Conservation (phyloP, 2,113 vertebrate genomes). For the Aythya baeri region DNA sequence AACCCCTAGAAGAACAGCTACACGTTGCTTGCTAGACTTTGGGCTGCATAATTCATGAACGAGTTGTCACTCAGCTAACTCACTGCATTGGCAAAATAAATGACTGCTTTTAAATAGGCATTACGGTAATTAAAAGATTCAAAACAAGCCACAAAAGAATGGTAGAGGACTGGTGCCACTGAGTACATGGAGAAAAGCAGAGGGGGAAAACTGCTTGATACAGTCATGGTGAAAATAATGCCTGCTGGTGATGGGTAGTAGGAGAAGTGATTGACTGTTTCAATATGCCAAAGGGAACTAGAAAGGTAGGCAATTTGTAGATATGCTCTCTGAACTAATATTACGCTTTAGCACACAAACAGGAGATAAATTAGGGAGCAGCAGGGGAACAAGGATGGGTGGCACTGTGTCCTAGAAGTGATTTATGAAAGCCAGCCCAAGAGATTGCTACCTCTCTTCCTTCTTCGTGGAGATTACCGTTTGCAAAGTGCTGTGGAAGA, state of each 20-base stretch:
- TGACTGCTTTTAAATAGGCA: background rate
- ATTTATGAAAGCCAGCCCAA: background rate
- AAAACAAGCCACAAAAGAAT: background rate
- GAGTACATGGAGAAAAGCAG: background rate
- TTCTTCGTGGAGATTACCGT: background rate
- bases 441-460: background rate
- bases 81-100: background rate
- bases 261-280: background rate
- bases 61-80: background rate
- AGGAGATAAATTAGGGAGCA: conserved; percentile 9
- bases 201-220: background rate
- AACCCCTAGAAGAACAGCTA: background rate
- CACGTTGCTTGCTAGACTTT: fast-evolving
- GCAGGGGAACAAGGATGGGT: background rate
- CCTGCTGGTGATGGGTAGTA: background rate
- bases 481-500: background rate
- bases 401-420: background rate
- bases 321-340: background rate
- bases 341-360: background rate
- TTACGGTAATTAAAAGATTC: fast-evolving
- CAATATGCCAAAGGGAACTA: background rate
- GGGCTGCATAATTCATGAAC: fast-evolving
- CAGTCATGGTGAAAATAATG: fast-evolving
- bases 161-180: fast-evolving
- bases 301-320: background rate